Evolutionary conservation across 2,888 invertebrate genomes (phyloP), one percentile per base, ranked within the genome.

Genomic region (Standfussiana lucernea): DNA sequence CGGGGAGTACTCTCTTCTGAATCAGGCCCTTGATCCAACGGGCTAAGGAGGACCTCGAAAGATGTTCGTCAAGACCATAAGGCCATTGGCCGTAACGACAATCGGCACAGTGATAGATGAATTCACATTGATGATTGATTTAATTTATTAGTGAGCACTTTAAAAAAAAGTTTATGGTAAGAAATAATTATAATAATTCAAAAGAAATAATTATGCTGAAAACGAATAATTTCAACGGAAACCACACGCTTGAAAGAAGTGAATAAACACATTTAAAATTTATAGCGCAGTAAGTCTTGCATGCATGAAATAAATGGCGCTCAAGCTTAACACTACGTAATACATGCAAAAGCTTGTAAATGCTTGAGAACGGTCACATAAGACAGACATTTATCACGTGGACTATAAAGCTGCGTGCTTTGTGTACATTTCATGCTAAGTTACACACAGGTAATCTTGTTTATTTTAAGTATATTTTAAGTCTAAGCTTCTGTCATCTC

Each of bases 301-400:
- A 53, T 73, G 56, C 21, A 37, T 76, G 64, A 59, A 84, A 84
- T 79, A 68, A 72, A 84, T 79, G 62, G 37, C 15, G 37, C 13
- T 72, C 42, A 72, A 61, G 68, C 66, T 77, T 47, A 72, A 78
- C 61, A 78, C 70, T 80, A 50, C n/a, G 50, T 85, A 65, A 69
- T 76, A 73, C 73, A 85, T 75, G 77, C 73, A 77, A 35, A 65
- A 65, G 56, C 59, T 7, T 67, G 66, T 78, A 70, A 72, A 76
- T 78, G 73, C 69, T 64, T 65, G 42, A 62, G 76, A 72, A 75
- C 72, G 37, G 78, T 32, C 74, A 80, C 85, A 83, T 61, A 75
- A 40, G 76, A n/a, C 42, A 37, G 24, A 72, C 84, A 84, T 84
- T 75, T 42, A 79, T 84, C 75, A 77, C 24, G 35, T 61, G 61